These are phyloP conservation scores for Drosophila sordidapex DNA, from an alignment of 2,888 invertebrate genomes.

Conservation along the genomic window DNA sequence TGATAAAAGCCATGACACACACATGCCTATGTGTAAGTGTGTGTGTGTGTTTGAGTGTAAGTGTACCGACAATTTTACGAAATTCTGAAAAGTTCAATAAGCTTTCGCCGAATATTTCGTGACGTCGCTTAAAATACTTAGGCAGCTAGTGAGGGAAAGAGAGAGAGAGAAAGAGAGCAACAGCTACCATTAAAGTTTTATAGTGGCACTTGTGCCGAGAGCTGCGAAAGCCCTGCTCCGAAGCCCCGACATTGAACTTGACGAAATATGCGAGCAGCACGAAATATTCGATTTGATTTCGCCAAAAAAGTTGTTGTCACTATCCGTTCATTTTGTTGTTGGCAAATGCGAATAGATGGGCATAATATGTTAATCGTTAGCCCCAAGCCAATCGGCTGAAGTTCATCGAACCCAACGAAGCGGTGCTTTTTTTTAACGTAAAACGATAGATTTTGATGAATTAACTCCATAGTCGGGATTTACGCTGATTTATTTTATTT, in stretches of 20 bases:
- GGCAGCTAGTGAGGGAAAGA: background rate
- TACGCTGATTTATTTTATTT: background rate
- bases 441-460: background rate
- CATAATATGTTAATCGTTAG: constrained; percentile 38
- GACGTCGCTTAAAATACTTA: constrained; percentile 5
- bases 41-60: background rate
- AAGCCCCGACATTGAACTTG: constrained; percentile 59
- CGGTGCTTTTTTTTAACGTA: background rate
- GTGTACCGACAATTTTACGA: constrained; percentile 15
- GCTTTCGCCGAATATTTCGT: constrained; percentile 18
- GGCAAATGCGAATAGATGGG: constrained; percentile 21
- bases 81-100: constrained; percentile 10
- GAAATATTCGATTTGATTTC: constrained; percentile 21
- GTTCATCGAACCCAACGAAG: constrained; percentile 28
- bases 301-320: constrained; percentile 4
- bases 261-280: constrained; percentile 31
- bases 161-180: background rate
- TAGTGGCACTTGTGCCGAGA: constrained; percentile 1
- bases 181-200: background rate
- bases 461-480: background rate
- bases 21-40: background rate
- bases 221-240: background rate
- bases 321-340: constrained; percentile 1
- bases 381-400: background rate
- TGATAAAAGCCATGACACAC: constrained; percentile 6